A percentile compares a stretch with the other conserved stretches of the same genome.
Evolutionary conservation across 2,113 vertebrate genomes (phyloP).

Genomic region (Cacatua alba): DNA sequence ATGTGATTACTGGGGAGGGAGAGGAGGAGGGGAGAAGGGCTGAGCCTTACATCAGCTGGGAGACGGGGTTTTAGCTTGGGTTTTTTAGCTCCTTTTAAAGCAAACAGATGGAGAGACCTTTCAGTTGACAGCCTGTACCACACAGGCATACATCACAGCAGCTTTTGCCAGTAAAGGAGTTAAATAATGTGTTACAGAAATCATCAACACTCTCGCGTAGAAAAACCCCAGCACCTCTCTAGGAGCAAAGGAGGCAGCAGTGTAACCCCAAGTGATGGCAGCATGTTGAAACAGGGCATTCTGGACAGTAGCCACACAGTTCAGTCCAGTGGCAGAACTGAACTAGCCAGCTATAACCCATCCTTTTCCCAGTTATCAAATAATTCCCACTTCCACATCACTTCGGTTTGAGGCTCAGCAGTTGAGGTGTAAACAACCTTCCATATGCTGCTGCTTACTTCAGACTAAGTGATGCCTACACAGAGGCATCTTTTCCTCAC

Average conservation of each 20-base stretch:
- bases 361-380: neutral
- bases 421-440: neutral
- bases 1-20: slow-evolving; percentile 7
- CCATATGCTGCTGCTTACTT: neutral
- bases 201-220: neutral
- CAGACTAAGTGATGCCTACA: neutral
- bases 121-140: neutral
- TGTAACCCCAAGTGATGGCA: neutral
- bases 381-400: neutral
- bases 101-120: neutral
- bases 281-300: neutral
- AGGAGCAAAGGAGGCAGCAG: neutral
- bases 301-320: neutral
- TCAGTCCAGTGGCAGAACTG: neutral
- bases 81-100: neutral
- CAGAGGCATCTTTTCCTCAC: neutral
- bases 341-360: neutral
- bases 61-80: neutral
- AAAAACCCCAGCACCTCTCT: neutral
- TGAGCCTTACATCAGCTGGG: neutral
- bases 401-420: neutral
- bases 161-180: neutral
- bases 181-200: neutral
- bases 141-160: neutral
- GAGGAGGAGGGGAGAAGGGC: neutral